Conservation (phyloP, 2,113 vertebrate genomes). For the Zosterops borbonicus region DNA sequence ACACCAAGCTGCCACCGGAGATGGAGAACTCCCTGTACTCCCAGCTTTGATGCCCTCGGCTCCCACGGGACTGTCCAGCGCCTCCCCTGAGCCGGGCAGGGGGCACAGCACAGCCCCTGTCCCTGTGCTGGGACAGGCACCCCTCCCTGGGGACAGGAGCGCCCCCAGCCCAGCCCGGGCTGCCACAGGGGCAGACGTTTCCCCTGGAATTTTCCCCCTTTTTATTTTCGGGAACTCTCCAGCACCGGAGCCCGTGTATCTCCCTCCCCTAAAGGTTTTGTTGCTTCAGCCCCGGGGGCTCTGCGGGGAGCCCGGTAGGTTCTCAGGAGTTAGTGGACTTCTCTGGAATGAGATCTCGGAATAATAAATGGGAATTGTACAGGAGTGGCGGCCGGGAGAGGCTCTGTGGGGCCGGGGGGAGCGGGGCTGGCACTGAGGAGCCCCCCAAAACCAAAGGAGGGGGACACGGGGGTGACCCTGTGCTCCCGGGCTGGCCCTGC, state of each 20-base stretch:
- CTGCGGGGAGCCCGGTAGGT: not conserved
- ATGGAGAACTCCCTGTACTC: conserved; percentile 70
- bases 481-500: not conserved
- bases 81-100: not conserved
- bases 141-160: not conserved
- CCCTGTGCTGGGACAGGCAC: not conserved
- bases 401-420: not conserved
- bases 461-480: not conserved
- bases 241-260: accelerated
- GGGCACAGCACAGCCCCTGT: not conserved
- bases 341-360: not conserved
- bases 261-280: not conserved
- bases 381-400: not conserved
- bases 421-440: not conserved
- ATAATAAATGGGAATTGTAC: conserved; percentile 55
- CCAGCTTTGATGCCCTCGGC: conserved; percentile 48
- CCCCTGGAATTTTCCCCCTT: not conserved
- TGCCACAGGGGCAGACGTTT: too few species aligned
- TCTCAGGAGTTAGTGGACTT: conserved; percentile 49
- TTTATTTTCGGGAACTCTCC: not conserved
- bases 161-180: not conserved
- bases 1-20: conserved; percentile 61
- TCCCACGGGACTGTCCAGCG: not conserved
- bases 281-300: not conserved
- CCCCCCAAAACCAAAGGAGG: not conserved